Percentiles rank a stretch among this genome's conserved stretches.
These are phyloP conservation scores for Lamellibrachia columna DNA, from an alignment of 2,888 invertebrate species.

Conservation along the genomic window DNA sequence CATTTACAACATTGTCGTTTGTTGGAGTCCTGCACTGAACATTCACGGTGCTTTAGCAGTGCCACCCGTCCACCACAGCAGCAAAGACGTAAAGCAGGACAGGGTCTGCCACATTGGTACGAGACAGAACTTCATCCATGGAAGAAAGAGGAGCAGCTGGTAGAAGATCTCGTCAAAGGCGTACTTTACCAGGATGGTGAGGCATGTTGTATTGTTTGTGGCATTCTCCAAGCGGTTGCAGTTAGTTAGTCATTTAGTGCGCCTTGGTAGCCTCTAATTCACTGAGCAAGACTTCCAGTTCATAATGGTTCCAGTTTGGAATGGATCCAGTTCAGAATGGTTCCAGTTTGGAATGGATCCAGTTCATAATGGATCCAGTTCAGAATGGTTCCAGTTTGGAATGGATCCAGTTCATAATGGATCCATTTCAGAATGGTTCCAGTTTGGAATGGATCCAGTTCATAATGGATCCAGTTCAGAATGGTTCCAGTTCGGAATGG, in stretches of 20 bases:
- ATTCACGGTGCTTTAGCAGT: neutral
- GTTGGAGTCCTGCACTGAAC: neutral
- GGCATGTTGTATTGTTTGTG: neutral
- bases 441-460: no score
- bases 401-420: no score
- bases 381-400: no score
- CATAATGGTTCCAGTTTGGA: no score
- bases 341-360: no score
- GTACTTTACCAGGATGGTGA: neutral
- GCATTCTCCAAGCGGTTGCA: neutral
- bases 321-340: no score
- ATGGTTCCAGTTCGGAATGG: no score
- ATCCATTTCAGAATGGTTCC: no score
- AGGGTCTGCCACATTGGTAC: neutral
- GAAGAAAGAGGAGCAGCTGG: neutral
- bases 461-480: no score
- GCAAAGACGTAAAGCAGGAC: neutral
- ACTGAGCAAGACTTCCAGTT: neutral
- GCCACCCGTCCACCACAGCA: neutral
- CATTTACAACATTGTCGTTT: neutral
- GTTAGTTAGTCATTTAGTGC: neutral
- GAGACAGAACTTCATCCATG: slow-evolving; percentile 5
- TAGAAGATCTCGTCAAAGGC: neutral
- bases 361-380: no score
- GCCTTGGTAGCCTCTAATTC: neutral